Conservation (phyloP, 1,140 invertebrate species). For the Formica selysi region DNA sequence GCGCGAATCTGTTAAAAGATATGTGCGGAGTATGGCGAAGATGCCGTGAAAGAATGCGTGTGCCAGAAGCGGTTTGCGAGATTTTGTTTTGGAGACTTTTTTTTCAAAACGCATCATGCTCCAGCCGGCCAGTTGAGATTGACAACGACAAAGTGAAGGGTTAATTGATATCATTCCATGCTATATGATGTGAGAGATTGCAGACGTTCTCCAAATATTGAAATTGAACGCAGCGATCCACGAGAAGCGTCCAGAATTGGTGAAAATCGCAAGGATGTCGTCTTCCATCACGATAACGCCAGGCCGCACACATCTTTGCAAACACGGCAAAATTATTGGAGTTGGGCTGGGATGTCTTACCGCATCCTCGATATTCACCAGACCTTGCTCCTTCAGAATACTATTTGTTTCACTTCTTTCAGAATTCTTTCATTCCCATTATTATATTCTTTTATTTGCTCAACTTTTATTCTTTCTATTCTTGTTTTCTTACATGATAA, state of each 20-base stretch:
- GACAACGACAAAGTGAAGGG: background rate
- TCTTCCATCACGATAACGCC: slow-evolving; percentile 20
- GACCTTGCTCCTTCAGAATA: background rate
- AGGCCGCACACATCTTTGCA: background rate
- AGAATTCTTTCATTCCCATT: too few relatives aligned
- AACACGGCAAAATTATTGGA: background rate
- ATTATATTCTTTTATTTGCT: too few relatives aligned
- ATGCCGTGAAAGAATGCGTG: background rate
- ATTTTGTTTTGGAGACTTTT: background rate
- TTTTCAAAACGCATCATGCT: too few relatives aligned
- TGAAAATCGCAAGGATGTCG: background rate
- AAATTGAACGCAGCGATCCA: slow-evolving; percentile 14
- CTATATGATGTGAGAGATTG: background rate
- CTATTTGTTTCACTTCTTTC: background rate
- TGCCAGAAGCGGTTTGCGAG: slow-evolving; percentile 3
- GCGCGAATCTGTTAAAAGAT: background rate
- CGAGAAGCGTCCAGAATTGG: slow-evolving; percentile 27
- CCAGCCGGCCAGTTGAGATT: too few relatives aligned
- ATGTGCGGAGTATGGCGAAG: background rate
- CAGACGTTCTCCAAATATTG: background rate
- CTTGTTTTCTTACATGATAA: too few relatives aligned
- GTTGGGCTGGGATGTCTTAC: too few relatives aligned
- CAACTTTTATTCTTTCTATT: too few relatives aligned
- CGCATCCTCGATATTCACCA: background rate
- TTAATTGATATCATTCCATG: background rate